phyloP scores from a whole-genome alignment of 2,888 invertebrate species.

The Sinelater perroti region DNA sequence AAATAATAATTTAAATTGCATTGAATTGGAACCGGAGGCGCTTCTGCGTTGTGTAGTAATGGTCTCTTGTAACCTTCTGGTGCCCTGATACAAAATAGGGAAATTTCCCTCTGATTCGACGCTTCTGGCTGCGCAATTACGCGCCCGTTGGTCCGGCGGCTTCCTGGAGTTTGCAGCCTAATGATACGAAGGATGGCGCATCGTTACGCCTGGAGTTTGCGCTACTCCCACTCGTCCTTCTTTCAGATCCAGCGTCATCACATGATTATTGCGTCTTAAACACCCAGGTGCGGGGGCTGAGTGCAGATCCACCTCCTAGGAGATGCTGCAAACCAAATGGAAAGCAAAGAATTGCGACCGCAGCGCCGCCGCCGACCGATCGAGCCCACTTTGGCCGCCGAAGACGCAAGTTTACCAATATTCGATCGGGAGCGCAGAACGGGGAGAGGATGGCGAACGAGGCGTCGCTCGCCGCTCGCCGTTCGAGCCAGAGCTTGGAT shows the following conservation, averaged over 20 bases:
- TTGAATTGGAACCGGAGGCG: too few relatives aligned
- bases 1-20: too few relatives aligned
- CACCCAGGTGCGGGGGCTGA: background rate
- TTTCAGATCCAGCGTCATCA: background rate
- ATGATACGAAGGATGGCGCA: background rate
- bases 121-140: slow-evolving; percentile 38
- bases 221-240: background rate
- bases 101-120: slow-evolving; percentile 51
- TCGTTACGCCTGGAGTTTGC: background rate
- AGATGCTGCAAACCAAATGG: slow-evolving; percentile 21
- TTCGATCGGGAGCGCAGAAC: slow-evolving; percentile 32
- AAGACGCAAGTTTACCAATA: slow-evolving; percentile 41
- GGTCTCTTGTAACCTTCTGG: too few relatives aligned
- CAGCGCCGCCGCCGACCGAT: slow-evolving; percentile 41
- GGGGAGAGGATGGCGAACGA: background rate
- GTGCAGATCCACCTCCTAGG: slow-evolving; percentile 1
- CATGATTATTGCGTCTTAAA: too few relatives aligned
- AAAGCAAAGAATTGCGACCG: slow-evolving; percentile 45
- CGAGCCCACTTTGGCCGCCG: slow-evolving; percentile 2
- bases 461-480: background rate
- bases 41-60: too few relatives aligned
- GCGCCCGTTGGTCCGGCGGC: background rate
- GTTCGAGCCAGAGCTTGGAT: background rate
- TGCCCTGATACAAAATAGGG: slow-evolving; percentile 46
- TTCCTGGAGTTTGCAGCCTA: too few relatives aligned